Evolutionary conservation across 1,140 invertebrate genomes (phyloP).

Genomic region (Marisa cornuarietis): DNA sequence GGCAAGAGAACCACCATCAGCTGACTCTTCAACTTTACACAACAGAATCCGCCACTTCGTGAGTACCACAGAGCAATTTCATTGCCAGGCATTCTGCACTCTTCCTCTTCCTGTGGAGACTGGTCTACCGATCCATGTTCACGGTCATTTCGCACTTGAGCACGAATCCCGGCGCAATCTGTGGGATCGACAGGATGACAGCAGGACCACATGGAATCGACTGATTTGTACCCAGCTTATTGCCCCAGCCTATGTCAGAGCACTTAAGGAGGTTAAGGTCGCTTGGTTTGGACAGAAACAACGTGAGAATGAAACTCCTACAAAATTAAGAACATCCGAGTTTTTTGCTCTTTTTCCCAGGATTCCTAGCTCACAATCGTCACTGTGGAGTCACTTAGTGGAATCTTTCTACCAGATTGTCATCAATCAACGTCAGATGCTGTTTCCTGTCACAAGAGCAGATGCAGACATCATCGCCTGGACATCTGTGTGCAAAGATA

Average conservation of each 20-base stretch:
- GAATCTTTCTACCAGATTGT: not conserved
- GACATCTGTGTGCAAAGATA: not conserved
- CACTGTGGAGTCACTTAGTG: slow-evolving; percentile 23
- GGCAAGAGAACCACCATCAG: not conserved
- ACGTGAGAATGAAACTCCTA: not conserved
- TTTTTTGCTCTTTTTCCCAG: slow-evolving; percentile 29
- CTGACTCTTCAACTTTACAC: no score
- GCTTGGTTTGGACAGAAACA: not conserved
- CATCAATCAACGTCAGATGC: not conserved
- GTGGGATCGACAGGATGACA: slow-evolving; percentile 39
- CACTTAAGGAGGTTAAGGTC: slow-evolving; percentile 7
- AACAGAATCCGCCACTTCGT: no score
- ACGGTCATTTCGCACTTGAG: slow-evolving; percentile 63
- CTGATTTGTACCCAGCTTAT: slow-evolving; percentile 39
- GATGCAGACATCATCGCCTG: not conserved
- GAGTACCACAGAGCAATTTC: no score
- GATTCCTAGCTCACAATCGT: not conserved
- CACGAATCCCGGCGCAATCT: slow-evolving; percentile 53
- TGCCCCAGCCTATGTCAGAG: slow-evolving; percentile 39
- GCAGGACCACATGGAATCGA: slow-evolving; percentile 49
- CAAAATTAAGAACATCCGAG: not conserved
- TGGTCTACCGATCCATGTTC: slow-evolving; percentile 55
- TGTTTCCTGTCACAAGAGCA: slow-evolving; percentile 3
- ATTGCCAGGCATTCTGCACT: slow-evolving; percentile 51
- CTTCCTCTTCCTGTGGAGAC: slow-evolving; percentile 55